Percentiles rank a stretch among this genome's conserved stretches.
phyloP scores from a whole-genome alignment of 2,888 invertebrate genomes.

The Shargacucullia verbasci region DNA sequence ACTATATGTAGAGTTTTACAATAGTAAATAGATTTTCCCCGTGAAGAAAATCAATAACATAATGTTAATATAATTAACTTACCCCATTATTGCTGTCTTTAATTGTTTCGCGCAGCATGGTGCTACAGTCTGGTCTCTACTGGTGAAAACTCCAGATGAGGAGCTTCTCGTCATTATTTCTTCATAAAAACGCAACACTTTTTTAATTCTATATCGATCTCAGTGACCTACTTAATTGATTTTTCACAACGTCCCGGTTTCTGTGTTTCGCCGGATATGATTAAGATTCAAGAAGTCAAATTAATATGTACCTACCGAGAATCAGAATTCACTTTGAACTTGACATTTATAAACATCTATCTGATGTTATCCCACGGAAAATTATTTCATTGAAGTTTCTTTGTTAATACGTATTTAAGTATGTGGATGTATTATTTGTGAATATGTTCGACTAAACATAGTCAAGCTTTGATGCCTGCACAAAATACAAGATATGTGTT shows the following conservation, averaged over 20 bases:
- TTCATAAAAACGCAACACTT: conserved; percentile 32
- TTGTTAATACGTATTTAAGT: no score
- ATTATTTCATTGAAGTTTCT: conserved; percentile 19
- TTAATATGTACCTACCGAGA: conserved; percentile 22
- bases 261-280: conserved; percentile 58
- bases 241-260: conserved; percentile 59
- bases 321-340: conserved; percentile 24
- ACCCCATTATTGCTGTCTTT: conserved; percentile 63
- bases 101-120: conserved; percentile 46
- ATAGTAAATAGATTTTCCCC: no score
- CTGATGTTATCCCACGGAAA: conserved; percentile 10
- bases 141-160: conserved; percentile 24
- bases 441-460: neutral
- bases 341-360: conserved; percentile 19
- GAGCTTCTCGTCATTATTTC: conserved; percentile 31
- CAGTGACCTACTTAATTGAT: conserved; percentile 58
- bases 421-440: no score
- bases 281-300: conserved; percentile 35
- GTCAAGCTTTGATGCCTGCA: conserved; percentile 22
- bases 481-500: conserved; percentile 13
- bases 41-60: no score
- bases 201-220: conserved; percentile 46
- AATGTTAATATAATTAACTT: conserved; percentile 37
- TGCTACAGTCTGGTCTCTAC: conserved; percentile 24
- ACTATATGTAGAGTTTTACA: no score